Conservation (phyloP, 2,797 vertebrate genomes). For the Lepidocolaptes lacrymiger region DNA sequence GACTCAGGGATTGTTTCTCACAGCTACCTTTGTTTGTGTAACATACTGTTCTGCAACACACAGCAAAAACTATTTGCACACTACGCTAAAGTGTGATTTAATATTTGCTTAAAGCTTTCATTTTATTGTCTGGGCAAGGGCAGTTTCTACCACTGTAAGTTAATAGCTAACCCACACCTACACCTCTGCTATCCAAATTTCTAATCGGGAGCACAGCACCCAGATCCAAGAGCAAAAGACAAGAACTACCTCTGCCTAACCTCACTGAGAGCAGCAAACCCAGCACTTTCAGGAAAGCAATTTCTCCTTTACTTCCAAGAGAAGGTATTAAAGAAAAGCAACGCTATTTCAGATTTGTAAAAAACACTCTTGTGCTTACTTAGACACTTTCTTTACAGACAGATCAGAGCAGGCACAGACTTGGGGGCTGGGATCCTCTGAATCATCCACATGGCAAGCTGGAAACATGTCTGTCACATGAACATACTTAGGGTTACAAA, state of each 20-base stretch:
- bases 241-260: neutral
- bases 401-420: slow-evolving; percentile 2
- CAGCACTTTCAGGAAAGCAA: neutral
- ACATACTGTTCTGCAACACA: slow-evolving; percentile 57
- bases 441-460: slow-evolving; percentile 26
- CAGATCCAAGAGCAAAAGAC: neutral
- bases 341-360: neutral
- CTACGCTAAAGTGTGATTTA: slow-evolving; percentile 18
- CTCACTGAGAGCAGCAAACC: neutral
- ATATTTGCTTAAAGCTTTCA: slow-evolving; percentile 65
- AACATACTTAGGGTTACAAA: slow-evolving; percentile 55
- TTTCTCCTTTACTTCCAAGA: neutral
- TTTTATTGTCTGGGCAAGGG: slow-evolving; percentile 64
- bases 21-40: slow-evolving; percentile 54
- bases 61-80: slow-evolving; percentile 63
- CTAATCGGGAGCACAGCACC: neutral
- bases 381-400: neutral
- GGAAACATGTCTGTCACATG: slow-evolving; percentile 61
- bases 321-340: neutral
- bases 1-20: slow-evolving; percentile 25
- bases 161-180: slow-evolving; percentile 58
- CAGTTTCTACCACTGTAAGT: slow-evolving; percentile 43
- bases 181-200: slow-evolving; percentile 6
- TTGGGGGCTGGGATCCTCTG: slow-evolving; percentile 37
- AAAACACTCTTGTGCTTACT: neutral